Percentiles rank a stretch among this genome's conserved stretches.
Evolutionary conservation across 2,113 vertebrate species (phyloP).

Genomic region (Bos javanicus): DNA sequence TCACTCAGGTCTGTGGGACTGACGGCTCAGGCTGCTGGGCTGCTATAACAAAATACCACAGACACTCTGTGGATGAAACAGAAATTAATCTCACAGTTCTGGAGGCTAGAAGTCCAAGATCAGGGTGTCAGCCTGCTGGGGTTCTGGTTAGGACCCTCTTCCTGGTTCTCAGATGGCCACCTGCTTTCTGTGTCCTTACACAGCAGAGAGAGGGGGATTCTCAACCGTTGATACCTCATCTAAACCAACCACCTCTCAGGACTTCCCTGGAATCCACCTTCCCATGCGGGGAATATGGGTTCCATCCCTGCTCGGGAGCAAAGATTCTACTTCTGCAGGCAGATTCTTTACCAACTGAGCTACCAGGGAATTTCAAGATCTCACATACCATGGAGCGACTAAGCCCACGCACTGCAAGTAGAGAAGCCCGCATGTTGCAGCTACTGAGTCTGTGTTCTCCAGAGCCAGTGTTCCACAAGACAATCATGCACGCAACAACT

Average conservation of each 20-base stretch:
- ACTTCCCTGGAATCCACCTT: background rate
- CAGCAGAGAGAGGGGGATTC: background rate
- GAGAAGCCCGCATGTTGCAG: background rate
- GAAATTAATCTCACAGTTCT: background rate
- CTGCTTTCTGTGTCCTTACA: background rate
- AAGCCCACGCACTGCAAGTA: background rate
- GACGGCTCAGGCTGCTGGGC: too few species aligned
- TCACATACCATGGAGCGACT: background rate
- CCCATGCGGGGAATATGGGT: background rate
- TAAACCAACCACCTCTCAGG: background rate
- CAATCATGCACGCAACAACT: background rate
- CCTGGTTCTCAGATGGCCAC: background rate
- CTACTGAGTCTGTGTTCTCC: background rate
- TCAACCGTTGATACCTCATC: background rate
- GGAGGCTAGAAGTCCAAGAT: background rate
- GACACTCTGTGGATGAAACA: background rate
- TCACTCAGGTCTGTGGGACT: background rate
- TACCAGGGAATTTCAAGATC: background rate
- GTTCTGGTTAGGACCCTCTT: background rate
- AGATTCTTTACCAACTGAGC: background rate
- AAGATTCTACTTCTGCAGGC: background rate
- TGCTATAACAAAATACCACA: background rate
- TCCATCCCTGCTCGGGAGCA: background rate
- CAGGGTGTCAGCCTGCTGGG: too few species aligned
- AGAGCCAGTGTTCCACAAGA: background rate